phyloP scores from a whole-genome alignment of 2,888 invertebrate species.

The Thymelicus sylvestris region DNA sequence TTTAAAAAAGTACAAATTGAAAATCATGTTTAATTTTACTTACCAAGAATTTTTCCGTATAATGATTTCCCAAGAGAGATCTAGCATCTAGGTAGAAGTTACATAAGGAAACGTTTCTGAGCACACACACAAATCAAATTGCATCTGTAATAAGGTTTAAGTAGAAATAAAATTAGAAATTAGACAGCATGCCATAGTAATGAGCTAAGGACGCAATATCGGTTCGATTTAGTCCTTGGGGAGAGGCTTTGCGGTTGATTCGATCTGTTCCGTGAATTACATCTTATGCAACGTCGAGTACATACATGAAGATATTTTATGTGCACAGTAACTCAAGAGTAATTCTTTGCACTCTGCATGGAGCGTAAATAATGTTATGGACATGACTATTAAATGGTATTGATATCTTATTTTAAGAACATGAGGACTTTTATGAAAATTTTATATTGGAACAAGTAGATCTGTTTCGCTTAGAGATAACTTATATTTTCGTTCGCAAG shows the following conservation, averaged over 20 bases:
- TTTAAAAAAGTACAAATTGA: background rate
- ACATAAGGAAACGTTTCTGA: constrained; percentile 21
- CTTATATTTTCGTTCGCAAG: too few species aligned
- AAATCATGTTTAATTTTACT: constrained; percentile 2
- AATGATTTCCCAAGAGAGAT: constrained; percentile 30
- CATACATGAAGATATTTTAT: too few species aligned
- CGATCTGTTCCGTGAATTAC: constrained; percentile 18
- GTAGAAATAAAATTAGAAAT: constrained; percentile 31
- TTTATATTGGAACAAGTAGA: too few species aligned
- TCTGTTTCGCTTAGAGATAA: too few species aligned
- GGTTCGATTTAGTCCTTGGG: constrained; percentile 14
- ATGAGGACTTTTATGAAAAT: too few species aligned
- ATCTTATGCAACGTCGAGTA: constrained; percentile 1
- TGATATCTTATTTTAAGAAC: too few species aligned
- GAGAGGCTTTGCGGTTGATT: background rate
- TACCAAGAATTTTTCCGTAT: constrained; percentile 7
- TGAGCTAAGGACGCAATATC: constrained; percentile 6
- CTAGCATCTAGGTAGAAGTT: constrained; percentile 19
- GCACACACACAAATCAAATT: constrained; percentile 18
- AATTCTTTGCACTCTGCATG: too few species aligned
- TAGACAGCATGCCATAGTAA: constrained; percentile 12
- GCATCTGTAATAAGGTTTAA: constrained; percentile 7
- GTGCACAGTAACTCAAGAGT: too few species aligned
- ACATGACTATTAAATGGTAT: too few species aligned
- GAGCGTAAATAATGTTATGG: too few species aligned